phyloP scores from a whole-genome alignment of 1,140 invertebrate species.

The Heliconius melpomene region DNA sequence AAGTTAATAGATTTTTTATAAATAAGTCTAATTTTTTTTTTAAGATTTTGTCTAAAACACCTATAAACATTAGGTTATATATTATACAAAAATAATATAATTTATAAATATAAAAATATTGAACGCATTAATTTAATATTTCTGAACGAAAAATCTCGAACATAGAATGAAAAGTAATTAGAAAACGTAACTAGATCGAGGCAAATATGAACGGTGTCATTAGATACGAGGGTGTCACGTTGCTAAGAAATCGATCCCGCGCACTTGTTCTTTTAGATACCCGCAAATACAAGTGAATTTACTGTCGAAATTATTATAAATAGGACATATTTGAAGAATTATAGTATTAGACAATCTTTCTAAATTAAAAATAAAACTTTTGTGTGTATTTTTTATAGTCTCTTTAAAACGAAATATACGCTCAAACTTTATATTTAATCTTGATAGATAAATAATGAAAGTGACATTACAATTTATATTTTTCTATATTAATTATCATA shows the following conservation, averaged over 20 bases:
- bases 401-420: too few species aligned
- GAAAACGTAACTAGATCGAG: constrained; percentile 28
- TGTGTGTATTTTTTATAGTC: neutral
- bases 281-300: constrained; percentile 1
- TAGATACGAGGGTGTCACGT: constrained; percentile 17
- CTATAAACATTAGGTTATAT: too few species aligned
- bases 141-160: neutral
- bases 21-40: too few species aligned
- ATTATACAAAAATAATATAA: too few species aligned
- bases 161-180: constrained; percentile 20
- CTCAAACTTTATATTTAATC: too few species aligned
- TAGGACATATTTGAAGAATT: neutral
- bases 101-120: too few species aligned
- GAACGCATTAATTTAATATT: too few species aligned
- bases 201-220: constrained; percentile 23
- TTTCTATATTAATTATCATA: neutral
- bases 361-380: neutral
- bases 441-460: too few species aligned
- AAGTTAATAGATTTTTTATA: too few species aligned
- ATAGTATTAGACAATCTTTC: neutral
- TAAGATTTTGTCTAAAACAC: too few species aligned
- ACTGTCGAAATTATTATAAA: too few species aligned
- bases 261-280: constrained; percentile 19
- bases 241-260: constrained; percentile 17
- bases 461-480: too few species aligned